These are phyloP conservation scores for Chelonoidis abingdonii DNA, from an alignment of 2,113 vertebrate species.

Conservation along the genomic window DNA sequence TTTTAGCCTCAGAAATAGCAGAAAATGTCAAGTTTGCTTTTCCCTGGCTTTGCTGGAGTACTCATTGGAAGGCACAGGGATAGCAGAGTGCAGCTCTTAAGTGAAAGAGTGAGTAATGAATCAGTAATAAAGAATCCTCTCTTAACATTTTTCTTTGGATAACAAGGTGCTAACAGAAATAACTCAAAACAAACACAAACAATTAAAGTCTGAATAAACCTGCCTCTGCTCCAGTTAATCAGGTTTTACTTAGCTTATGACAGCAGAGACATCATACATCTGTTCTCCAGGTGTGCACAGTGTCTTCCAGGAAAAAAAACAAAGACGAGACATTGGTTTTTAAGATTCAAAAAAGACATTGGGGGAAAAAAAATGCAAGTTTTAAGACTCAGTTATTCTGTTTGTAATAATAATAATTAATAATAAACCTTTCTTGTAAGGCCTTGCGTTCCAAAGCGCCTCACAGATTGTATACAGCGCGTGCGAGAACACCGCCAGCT, in stretches of 20 bases:
- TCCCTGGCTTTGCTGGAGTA: too few relatives aligned
- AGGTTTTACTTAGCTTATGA: not conserved
- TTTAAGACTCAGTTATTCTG: accelerated
- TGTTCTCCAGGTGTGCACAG: accelerated
- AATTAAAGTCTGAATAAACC: not conserved
- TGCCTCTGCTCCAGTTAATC: not conserved
- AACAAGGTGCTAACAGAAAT: not conserved
- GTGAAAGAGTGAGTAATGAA: not conserved
- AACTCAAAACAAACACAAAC: not conserved
- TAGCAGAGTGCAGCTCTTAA: not conserved
- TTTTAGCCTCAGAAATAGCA: not conserved
- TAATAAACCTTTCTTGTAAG: not conserved
- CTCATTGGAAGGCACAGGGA: not conserved
- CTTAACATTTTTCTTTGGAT: not conserved
- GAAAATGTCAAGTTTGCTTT: not conserved
- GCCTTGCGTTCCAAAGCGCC: accelerated
- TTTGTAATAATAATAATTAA: not conserved
- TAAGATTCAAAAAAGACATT: not conserved
- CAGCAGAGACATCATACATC: not conserved
- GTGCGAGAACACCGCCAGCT: accelerated
- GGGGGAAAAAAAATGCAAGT: accelerated
- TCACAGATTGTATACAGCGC: accelerated
- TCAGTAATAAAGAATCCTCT: not conserved
- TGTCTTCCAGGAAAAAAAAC: not conserved
- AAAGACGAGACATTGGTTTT: not conserved